Evolutionary conservation across 2,888 invertebrate species (phyloP).

Genomic region (Orthosia gracilis): DNA sequence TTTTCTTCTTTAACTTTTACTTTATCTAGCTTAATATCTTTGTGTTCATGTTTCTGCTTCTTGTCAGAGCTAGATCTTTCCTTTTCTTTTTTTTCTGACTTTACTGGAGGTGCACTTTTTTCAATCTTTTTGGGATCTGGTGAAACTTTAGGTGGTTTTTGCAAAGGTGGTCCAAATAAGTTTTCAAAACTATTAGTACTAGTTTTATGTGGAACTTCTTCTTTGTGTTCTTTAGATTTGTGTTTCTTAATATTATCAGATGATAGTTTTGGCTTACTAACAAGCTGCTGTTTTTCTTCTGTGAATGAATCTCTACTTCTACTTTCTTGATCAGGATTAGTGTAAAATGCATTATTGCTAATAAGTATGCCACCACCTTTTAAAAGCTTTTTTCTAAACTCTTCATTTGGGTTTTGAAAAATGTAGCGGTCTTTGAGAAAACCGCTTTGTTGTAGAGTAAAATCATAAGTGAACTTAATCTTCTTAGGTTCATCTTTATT

Average conservation of each 20-base stretch:
- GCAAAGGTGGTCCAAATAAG: slow-evolving; percentile 96
- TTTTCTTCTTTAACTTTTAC: slow-evolving; percentile 87
- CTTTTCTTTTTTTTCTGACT: slow-evolving; percentile 91
- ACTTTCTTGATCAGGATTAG: slow-evolving; percentile 90
- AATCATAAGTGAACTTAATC: slow-evolving; percentile 96
- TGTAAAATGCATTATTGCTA: slow-evolving; percentile 85
- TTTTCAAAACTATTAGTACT: slow-evolving; percentile 94
- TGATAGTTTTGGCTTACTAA: slow-evolving; percentile 94
- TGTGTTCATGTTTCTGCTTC: slow-evolving; percentile 88
- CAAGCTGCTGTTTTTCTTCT: slow-evolving; percentile 91
- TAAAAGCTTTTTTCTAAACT: slow-evolving; percentile 96
- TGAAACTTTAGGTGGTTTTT: slow-evolving; percentile 93
- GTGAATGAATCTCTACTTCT: slow-evolving; percentile 91
- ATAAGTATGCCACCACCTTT: slow-evolving; percentile 95
- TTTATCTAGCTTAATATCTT: slow-evolving; percentile 87
- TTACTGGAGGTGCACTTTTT: slow-evolving; percentile 76
- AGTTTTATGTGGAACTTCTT: slow-evolving; percentile 90
- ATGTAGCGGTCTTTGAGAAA: slow-evolving; percentile 95
- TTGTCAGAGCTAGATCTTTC: slow-evolving; percentile 87
- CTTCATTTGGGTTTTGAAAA: slow-evolving; percentile 96
- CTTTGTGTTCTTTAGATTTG: slow-evolving; percentile 90
- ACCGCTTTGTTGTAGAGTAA: slow-evolving; percentile 95
- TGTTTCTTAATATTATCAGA: slow-evolving; percentile 92
- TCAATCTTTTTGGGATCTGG: slow-evolving; percentile 92
- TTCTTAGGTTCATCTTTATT: slow-evolving; percentile 98